Evolutionary conservation across 2,888 invertebrate species (phyloP), one percentile per base, ranked within the genome.

Genomic region (Drosophila helvetica): DNA sequence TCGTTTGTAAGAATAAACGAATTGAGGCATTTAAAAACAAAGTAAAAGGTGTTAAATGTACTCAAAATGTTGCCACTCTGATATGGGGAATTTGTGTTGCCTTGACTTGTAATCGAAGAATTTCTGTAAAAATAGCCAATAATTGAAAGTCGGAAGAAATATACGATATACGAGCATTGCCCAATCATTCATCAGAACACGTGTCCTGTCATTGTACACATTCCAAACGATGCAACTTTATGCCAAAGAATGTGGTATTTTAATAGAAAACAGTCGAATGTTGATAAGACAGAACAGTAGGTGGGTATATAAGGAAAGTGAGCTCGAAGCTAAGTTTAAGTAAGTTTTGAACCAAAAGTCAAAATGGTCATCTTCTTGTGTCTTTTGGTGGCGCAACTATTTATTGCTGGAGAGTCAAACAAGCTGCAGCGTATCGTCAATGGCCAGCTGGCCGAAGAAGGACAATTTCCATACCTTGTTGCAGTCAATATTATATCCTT

Each of bases 391-490:
- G n/a, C n/a, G n/a, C n/a, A n/a, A n/a, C n/a, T n/a, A n/a, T n/a
- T n/a, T n/a, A n/a, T n/a, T n/a, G n/a, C n/a, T n/a, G n/a, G n/a
- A n/a, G n/a, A n/a, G n/a, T n/a, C n/a, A n/a, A 38, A 57, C 1
- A 2, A 30, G 6, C 15, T 57, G 30, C 30, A 17, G 18, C 22
- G 42, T 5, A 59, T 59, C 5, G 25, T 17, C 38, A 27, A 50
- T 43, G 50, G 58, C 7, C 6, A 58, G 5, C 7, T 2, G 4
- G 58, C 58, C 12, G 0, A 10, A 10, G 25, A 48, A 33, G 59
- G 43, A 51, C 25, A 59, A 43, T 51, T 42, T 43, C 59, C 59
- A 1, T 59, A 48, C 42, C 15, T 59, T 3, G 43, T 59, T 1
- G 22, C 10, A 1, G 8, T 58, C 4, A 7, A 1, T 7, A n/a